Evolutionary conservation across 2,888 invertebrate genomes (phyloP).

Genomic region (Arge pagana): DNA sequence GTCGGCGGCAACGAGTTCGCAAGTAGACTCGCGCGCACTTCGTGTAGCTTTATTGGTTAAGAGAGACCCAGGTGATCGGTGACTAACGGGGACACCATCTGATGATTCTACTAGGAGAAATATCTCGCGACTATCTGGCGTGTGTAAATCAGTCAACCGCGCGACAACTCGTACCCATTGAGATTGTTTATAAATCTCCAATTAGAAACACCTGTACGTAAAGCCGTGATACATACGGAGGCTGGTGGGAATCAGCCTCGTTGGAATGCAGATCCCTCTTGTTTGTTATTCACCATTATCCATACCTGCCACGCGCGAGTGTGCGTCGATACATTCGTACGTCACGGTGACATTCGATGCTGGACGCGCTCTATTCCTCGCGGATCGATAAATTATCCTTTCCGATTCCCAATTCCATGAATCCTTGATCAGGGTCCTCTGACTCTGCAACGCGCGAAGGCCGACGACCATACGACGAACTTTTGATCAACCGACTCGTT

Average conservation of each 20-base stretch:
- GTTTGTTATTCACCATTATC: slow-evolving; percentile 1
- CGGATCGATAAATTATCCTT: no score
- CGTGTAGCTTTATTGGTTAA: slow-evolving; percentile 17
- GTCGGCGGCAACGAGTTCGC: slow-evolving; percentile 2
- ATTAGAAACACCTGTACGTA: slow-evolving; percentile 54
- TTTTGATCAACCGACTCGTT: no score
- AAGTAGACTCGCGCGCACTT: no score
- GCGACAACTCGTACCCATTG: slow-evolving; percentile 7
- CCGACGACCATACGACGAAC: no score
- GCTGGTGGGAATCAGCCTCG: slow-evolving; percentile 11
- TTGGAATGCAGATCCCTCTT: slow-evolving; percentile 14
- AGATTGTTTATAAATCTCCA: slow-evolving; percentile 55
- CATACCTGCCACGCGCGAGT: neutral
- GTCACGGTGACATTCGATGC: no score
- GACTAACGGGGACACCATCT: slow-evolving; percentile 22
- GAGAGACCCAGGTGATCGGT: slow-evolving; percentile 21
- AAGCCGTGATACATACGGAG: neutral
- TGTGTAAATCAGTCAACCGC: slow-evolving; percentile 18
- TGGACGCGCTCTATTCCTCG: no score
- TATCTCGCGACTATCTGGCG: neutral
- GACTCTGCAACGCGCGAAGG: no score
- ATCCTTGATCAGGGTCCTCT: no score
- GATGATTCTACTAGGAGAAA: slow-evolving; percentile 19
- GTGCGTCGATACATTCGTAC: slow-evolving; percentile 2
- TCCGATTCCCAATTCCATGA: no score